These are phyloP conservation scores for Pachyuromys duprasi DNA, from an alignment of 2,797 vertebrate genomes.

Conservation along the genomic window DNA sequence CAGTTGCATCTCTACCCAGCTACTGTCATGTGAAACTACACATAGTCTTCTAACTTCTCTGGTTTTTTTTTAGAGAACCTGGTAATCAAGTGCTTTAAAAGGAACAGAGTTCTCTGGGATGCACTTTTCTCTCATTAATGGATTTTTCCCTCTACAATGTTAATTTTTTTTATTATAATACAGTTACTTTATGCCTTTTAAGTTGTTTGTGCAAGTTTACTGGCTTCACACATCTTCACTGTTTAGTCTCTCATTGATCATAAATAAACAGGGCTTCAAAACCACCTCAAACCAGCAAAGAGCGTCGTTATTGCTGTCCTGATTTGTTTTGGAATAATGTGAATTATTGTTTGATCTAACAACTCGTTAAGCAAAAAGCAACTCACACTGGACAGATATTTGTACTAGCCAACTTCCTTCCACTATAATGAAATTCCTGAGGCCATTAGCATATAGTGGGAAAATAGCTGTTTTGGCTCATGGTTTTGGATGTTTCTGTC, in stretches of 20 bases:
- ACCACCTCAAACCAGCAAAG: not conserved
- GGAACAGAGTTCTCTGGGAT: constrained; percentile 63
- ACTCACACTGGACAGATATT: not conserved
- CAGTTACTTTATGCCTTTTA: constrained; percentile 65
- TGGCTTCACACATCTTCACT: constrained; percentile 40
- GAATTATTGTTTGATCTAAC: constrained; percentile 36
- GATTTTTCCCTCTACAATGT: constrained; percentile 36
- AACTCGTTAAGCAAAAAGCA: constrained; percentile 49
- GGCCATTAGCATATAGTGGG: not conserved
- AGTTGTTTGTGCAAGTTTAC: constrained; percentile 11
- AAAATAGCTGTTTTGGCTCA: not conserved
- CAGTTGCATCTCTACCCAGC: constrained; percentile 32
- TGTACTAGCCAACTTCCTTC: not conserved
- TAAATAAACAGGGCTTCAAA: constrained; percentile 65
- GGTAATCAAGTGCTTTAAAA: constrained; percentile 62
- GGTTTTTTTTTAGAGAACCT: constrained; percentile 56
- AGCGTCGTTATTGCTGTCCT: not conserved
- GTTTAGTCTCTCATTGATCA: constrained; percentile 65
- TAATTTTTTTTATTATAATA: constrained; percentile 68
- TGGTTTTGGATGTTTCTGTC: not conserved
- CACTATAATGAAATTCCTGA: not conserved
- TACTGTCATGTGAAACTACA: constrained; percentile 32
- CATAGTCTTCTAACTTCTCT: constrained; percentile 28
- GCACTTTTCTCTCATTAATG: constrained; percentile 53
- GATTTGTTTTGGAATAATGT: constrained; percentile 37